phyloP scores from a whole-genome alignment of 1,140 invertebrate genomes.

The Thaumatotibia leucotreta region DNA sequence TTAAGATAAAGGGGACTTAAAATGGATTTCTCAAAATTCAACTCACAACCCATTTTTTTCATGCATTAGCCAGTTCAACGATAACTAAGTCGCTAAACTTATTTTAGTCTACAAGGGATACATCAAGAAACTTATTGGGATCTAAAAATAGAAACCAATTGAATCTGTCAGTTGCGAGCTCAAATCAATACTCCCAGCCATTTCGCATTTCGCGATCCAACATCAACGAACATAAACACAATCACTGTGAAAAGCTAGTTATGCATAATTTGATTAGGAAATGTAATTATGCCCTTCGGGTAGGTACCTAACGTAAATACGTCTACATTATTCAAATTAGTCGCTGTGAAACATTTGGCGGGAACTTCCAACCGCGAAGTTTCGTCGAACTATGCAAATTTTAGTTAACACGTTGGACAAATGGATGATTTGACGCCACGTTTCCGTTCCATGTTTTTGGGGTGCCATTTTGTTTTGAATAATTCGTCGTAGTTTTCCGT shows the following conservation, averaged over 20 bases:
- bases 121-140: too few relatives aligned
- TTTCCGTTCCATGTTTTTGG: slow-evolving; percentile 9
- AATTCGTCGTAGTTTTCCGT: not conserved
- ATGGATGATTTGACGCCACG: slow-evolving; percentile 31
- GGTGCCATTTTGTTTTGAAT: slow-evolving; percentile 18
- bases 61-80: too few relatives aligned
- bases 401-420: slow-evolving; percentile 62
- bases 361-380: slow-evolving; percentile 48
- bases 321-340: slow-evolving; percentile 12
- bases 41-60: too few relatives aligned
- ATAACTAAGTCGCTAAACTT: too few relatives aligned
- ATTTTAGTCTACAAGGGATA: too few relatives aligned
- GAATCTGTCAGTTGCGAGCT: not conserved
- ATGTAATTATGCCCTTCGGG: slow-evolving; percentile 6
- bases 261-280: slow-evolving; percentile 13
- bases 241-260: slow-evolving; percentile 3
- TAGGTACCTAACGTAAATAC: slow-evolving; percentile 11
- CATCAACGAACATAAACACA: slow-evolving; percentile 4
- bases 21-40: too few relatives aligned
- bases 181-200: not conserved
- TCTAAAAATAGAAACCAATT: not conserved
- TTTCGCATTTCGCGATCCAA: not conserved
- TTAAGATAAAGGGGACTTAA: too few relatives aligned
- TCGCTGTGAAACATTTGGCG: slow-evolving; percentile 43
- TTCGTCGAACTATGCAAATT: slow-evolving; percentile 64